Conservation (phyloP, 2,113 vertebrate species). For the Progne subis region DNA sequence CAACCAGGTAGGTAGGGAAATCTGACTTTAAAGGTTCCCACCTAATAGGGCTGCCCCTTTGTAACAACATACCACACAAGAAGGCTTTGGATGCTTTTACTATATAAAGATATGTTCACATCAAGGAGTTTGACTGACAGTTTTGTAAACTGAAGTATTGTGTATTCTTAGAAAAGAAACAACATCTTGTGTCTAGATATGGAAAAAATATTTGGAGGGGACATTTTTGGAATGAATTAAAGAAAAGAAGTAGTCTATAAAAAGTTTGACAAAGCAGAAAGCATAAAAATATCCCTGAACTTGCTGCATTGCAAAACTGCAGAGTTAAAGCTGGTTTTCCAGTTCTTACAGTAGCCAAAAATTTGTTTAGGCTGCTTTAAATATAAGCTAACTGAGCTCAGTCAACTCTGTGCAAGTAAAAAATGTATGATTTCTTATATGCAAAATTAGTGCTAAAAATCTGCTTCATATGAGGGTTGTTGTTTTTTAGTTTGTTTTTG, state of each 20-base stretch:
- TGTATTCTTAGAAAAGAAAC: conserved; percentile 73
- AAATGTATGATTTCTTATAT: neutral
- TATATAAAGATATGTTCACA: conserved; percentile 73
- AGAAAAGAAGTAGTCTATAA: conserved; percentile 54
- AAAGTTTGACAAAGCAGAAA: conserved; percentile 56
- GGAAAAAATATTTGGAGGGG: conserved; percentile 67
- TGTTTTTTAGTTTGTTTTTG: too few relatives aligned
- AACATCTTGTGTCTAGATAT: conserved; percentile 69
- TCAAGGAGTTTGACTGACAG: conserved; percentile 56
- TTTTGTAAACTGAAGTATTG: conserved; percentile 68
- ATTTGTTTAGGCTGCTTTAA: neutral
- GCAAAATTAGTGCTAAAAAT: neutral
- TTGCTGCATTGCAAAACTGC: conserved; percentile 43
- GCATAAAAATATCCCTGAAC: conserved; percentile 57
- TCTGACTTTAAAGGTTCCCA: conserved; percentile 9
- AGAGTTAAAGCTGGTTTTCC: neutral
- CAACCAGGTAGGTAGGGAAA: conserved; percentile 1
- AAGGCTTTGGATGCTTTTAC: conserved; percentile 66
- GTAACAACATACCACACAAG: neutral
- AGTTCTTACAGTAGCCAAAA: conserved; percentile 7
- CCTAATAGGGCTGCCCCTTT: conserved; percentile 7
- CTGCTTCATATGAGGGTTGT: neutral
- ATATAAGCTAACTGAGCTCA: neutral
- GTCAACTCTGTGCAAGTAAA: neutral
- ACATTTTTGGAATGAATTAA: conserved; percentile 64